Conservation (phyloP, 2,113 vertebrate genomes). For the Peromyscus polionotus region DNA sequence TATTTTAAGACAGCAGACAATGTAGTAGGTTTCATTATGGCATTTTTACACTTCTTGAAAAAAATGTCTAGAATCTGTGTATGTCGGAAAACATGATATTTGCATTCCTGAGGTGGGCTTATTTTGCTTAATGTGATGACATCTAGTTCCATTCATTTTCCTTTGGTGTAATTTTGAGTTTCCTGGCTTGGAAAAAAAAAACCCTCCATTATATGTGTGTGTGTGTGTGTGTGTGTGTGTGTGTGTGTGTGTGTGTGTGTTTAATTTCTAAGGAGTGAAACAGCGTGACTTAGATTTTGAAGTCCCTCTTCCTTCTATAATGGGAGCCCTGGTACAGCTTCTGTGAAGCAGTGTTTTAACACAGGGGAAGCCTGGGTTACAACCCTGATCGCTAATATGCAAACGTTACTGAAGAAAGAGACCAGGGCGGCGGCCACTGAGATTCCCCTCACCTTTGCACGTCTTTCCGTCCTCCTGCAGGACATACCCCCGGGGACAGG, state of each 20-base stretch:
- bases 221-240: neutral
- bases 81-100: neutral
- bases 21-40: neutral
- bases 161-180: neutral
- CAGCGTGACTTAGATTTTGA: neutral
- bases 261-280: neutral
- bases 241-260: no score
- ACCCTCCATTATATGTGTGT: neutral
- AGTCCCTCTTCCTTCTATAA: neutral
- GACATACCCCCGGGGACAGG: constrained; percentile 91
- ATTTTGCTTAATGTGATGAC: neutral
- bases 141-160: neutral
- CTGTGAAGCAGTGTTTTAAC: neutral
- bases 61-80: neutral
- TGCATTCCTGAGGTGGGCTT: neutral
- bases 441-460: constrained; percentile 88
- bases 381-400: neutral
- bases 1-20: neutral
- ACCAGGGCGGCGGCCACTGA: accelerated
- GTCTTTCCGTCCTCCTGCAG: constrained; percentile 92
- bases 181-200: neutral
- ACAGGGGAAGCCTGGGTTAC: accelerated
- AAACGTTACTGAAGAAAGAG: neutral
- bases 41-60: neutral
- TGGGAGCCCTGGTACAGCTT: neutral